A percentile compares a stretch with the other conserved stretches of the same genome.
These are phyloP conservation scores for Nyctibius grandis DNA, from an alignment of 2,797 vertebrate species.

Conservation along the genomic window DNA sequence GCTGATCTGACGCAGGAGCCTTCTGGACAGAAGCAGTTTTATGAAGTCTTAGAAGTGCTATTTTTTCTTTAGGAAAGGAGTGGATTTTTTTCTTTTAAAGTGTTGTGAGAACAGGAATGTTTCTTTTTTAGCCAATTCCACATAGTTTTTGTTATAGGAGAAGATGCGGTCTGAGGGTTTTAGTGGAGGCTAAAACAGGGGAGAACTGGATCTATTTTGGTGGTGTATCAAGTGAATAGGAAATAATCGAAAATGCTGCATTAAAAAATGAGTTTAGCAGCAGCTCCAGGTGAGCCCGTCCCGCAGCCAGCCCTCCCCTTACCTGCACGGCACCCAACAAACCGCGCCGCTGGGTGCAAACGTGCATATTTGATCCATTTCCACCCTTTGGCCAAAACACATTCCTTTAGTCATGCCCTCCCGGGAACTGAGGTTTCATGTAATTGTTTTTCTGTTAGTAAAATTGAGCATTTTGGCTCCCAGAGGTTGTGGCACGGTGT, in stretches of 20 bases:
- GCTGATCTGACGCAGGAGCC: conserved; percentile 2
- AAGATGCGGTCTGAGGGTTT: conserved; percentile 61
- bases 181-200: conserved; percentile 64
- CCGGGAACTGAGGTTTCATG: not conserved
- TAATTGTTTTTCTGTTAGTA: not conserved
- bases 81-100: not conserved
- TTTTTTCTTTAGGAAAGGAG: conserved; percentile 49
- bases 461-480: not conserved
- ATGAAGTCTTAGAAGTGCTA: conserved; percentile 8
- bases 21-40: conserved; percentile 47
- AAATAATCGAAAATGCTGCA: conserved; percentile 12
- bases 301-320: not conserved
- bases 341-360: not conserved
- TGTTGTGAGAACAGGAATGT: conserved; percentile 66
- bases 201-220: conserved; percentile 58
- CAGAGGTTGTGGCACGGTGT: not conserved
- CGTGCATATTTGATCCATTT: not conserved
- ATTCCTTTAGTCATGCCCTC: not conserved
- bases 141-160: conserved; percentile 68
- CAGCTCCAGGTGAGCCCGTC: not conserved
- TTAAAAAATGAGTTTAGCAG: conserved; percentile 10
- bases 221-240: conserved; percentile 31
- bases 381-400: not conserved
- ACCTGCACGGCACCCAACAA: not conserved
- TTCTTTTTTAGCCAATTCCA: conserved; percentile 62